These are phyloP conservation scores for Musca domestica DNA, from an alignment of 1,140 invertebrate species.

Conservation along the genomic window DNA sequence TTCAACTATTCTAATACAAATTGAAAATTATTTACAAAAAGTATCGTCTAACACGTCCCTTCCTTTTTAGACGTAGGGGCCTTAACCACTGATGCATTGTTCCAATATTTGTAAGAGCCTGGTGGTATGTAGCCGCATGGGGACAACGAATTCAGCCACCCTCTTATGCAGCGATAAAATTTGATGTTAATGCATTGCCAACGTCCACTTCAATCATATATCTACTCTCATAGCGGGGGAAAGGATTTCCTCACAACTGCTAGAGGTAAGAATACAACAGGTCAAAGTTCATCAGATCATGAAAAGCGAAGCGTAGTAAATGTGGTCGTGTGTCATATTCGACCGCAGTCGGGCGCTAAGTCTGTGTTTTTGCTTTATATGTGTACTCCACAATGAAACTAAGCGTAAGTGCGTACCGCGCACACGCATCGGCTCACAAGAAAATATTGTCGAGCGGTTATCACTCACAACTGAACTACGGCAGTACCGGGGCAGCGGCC, in stretches of 20 bases:
- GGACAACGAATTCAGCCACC: no score
- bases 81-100: constrained; percentile 5
- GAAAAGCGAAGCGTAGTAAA: neutral
- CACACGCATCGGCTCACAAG: constrained; percentile 78
- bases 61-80: constrained; percentile 5
- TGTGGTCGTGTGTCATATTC: neutral
- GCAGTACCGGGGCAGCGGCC: constrained; percentile 67
- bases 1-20: no score
- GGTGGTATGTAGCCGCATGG: no score
- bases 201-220: no score
- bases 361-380: constrained; percentile 8
- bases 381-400: constrained; percentile 65
- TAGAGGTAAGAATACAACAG: no score
- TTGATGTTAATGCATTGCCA: no score
- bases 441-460: constrained; percentile 76
- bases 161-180: no score
- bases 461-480: constrained; percentile 73
- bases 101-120: no score
- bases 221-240: no score
- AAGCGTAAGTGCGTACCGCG: constrained; percentile 78
- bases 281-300: neutral
- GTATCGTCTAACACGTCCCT: no score
- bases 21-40: no score
- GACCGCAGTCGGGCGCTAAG: neutral
- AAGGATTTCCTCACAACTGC: no score